Conservation (phyloP, 2,888 invertebrate genomes). For the Idaea biselata region DNA sequence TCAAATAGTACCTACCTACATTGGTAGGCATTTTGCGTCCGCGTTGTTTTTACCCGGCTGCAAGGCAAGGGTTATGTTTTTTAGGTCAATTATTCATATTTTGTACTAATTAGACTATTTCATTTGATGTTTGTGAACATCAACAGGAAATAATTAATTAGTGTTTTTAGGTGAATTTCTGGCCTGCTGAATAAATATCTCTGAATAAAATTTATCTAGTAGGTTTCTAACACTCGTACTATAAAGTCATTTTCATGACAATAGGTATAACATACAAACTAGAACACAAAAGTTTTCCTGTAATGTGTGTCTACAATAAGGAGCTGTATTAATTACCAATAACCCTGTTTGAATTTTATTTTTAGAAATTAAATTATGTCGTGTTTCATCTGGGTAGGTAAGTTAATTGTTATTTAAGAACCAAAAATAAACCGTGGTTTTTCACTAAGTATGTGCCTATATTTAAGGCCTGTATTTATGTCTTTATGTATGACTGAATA, state of each 20-base stretch:
- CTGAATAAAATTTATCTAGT: background rate
- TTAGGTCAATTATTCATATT: background rate
- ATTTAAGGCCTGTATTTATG: background rate
- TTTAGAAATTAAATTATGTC: background rate
- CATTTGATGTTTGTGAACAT: no score
- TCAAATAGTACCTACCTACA: no score
- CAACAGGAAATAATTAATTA: background rate
- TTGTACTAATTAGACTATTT: background rate
- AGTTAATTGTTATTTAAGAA: background rate
- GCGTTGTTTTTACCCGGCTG: no score
- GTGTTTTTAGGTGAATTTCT: background rate
- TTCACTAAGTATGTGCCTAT: background rate
- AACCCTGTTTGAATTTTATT: background rate
- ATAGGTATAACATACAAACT: no score
- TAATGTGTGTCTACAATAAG: background rate
- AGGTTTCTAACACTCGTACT: background rate
- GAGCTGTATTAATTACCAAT: background rate
- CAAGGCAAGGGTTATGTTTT: no score
- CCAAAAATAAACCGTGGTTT: background rate
- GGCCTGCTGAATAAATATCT: background rate
- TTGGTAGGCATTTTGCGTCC: no score
- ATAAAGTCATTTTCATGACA: background rate
- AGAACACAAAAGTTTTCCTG: background rate
- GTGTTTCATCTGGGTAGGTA: background rate
- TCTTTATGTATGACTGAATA: no score